Percentiles rank a stretch among this genome's conserved stretches.
These are phyloP conservation scores for Tyria jacobaeae DNA, from an alignment of 2,888 invertebrate genomes.

Conservation along the genomic window DNA sequence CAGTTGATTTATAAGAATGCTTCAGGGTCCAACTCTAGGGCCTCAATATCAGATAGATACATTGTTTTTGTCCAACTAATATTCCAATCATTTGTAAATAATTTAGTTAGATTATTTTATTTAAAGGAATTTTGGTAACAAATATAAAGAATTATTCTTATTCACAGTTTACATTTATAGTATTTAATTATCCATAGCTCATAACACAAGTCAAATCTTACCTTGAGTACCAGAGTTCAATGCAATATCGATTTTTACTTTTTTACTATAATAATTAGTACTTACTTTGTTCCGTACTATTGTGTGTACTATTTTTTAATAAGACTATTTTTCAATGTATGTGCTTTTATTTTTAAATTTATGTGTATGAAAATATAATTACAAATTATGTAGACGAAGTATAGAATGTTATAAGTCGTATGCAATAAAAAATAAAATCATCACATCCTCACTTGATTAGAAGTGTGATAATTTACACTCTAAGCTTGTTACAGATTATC, in stretches of 20 bases:
- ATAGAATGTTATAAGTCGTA: not conserved
- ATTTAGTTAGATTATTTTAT: too few species aligned
- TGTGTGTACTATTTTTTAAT: not conserved
- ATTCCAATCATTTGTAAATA: too few species aligned
- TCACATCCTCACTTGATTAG: not conserved
- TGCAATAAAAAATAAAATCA: not conserved
- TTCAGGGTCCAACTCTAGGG: not conserved
- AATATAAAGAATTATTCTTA: not conserved
- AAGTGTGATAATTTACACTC: not conserved
- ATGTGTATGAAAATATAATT: too few species aligned
- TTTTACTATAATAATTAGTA: too few species aligned
- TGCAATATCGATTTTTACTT: too few species aligned
- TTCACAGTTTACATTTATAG: too few species aligned
- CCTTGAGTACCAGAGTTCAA: too few species aligned
- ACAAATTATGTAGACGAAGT: not conserved
- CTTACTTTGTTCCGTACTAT: too few species aligned
- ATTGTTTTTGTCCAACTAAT: not conserved
- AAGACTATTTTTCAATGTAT: not conserved
- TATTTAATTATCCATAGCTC: too few species aligned
- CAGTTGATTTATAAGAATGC: not conserved
- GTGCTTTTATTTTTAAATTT: too few species aligned
- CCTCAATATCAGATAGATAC: not conserved
- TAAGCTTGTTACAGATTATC: not conserved
- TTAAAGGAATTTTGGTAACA: too few species aligned
- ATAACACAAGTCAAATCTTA: too few species aligned